Conservation (phyloP, 1,140 invertebrate genomes). For the Periplaneta americana region DNA sequence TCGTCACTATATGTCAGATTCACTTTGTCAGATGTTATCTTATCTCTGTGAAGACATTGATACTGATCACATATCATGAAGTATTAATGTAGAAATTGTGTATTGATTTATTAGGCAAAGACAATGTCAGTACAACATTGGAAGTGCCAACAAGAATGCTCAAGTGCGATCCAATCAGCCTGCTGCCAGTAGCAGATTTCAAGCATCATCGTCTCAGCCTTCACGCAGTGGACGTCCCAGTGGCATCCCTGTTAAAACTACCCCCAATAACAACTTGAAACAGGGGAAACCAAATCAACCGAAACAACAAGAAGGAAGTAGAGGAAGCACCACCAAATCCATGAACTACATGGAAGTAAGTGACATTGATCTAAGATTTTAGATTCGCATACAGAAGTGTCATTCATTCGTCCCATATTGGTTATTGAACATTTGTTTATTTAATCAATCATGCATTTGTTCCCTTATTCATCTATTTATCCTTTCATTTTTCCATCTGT, state of each 20-base stretch:
- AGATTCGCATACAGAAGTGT: too few species aligned
- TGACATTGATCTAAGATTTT: too few species aligned
- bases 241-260: slow-evolving; percentile 16
- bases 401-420: too few species aligned
- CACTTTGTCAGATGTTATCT: background rate
- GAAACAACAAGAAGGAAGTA: background rate
- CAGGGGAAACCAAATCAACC: background rate
- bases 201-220: background rate
- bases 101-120: background rate
- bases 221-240: slow-evolving; percentile 8
- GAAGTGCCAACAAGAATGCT: background rate
- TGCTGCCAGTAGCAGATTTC: background rate
- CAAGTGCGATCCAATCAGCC: background rate
- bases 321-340: background rate
- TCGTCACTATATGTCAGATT: background rate
- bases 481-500: too few species aligned
- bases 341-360: background rate
- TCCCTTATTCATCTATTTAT: too few species aligned
- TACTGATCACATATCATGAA: background rate
- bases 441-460: too few species aligned
- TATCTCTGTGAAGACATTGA: background rate
- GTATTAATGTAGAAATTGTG: background rate
- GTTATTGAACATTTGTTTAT: too few species aligned
- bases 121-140: background rate
- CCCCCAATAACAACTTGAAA: background rate